Evolutionary conservation across 2,888 invertebrate species (phyloP), one percentile per base, ranked within the genome.

Genomic region (Chymomyza amoena): DNA sequence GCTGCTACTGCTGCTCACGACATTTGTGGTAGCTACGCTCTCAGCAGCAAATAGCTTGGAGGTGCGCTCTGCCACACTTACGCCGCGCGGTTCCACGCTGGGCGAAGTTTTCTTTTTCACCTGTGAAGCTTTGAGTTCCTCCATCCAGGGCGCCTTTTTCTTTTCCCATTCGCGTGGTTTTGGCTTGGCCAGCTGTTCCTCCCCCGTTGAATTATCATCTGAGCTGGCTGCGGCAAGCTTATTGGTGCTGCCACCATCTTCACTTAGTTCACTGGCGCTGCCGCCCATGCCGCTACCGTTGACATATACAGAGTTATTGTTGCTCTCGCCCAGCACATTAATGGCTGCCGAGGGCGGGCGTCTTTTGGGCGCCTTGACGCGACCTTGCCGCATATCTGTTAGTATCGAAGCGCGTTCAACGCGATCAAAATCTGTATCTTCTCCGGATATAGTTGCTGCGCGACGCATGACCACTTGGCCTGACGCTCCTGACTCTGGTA

Each of bases 121-220:
- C 90, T 96, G 96, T 86, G 95, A 96, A 76, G 95, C 93, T 89
- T 96, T 96, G 77, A 96, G 93, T 89, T 96, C 96, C 77, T 94
- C 95, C 93, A 96, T 95, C 96, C 96, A 96, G 0, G 96, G 96
- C 61, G 95, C 95, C 85, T 93, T 94, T 81, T 94, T 94, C 85
- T 95, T 95, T 90, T 95, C 95, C 94, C 95, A 95, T 83, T 95
- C 95, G 15, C 95, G 93, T 1, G 94, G 92, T 72, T 94, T 94
- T 0, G 95, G 95, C 80, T 94, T 94, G 13, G 93, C 93, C 88
- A 94, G 87, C 61, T 89, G 87, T 15, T 91, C 90, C 51, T 91
- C 90, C 4, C 90, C 88, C 61, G 89, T 89, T 4, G 90, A 90
- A 64, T 90, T 90, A 45, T 90, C 90, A 74, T 90, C 90, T 6